A percentile compares a stretch with the other conserved stretches of the same genome.
phyloP scores from a whole-genome alignment of 2,113 vertebrate genomes.

The Equus przewalskii region DNA sequence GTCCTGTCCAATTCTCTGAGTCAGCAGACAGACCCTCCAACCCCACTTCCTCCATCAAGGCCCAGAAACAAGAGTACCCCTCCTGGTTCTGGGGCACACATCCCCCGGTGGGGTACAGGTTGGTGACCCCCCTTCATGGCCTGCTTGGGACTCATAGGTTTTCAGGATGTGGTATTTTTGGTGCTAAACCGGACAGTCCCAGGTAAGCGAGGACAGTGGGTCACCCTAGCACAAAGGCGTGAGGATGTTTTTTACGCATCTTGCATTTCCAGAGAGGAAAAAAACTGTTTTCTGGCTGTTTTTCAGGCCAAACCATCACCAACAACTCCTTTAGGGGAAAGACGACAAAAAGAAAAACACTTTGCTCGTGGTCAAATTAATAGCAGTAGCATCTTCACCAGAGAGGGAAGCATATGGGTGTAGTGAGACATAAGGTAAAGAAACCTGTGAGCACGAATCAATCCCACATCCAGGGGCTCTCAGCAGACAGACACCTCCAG shows the following conservation, averaged over 20 bases:
- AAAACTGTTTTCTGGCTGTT: background rate
- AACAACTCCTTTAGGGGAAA: background rate
- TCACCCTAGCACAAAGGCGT: background rate
- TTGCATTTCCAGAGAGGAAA: background rate
- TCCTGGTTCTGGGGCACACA: background rate
- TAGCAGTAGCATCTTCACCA: background rate
- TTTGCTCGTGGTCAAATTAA: background rate
- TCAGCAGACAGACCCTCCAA: fast-evolving
- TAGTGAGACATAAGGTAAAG: background rate
- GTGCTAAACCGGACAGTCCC: background rate
- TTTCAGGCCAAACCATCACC: background rate
- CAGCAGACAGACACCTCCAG: background rate
- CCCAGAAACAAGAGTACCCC: background rate
- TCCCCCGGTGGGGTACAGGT: too few species aligned
- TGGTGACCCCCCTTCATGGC: background rate
- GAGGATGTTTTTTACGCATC: background rate
- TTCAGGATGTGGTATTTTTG: background rate
- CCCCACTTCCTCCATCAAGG: background rate
- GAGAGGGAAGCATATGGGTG: background rate
- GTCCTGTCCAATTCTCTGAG: background rate
- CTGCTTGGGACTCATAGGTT: background rate
- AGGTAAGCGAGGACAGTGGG: fast-evolving
- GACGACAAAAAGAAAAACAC: background rate
- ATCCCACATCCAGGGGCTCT: background rate
- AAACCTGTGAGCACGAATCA: too few species aligned